A percentile compares a stretch with the other conserved stretches of the same genome.
Evolutionary conservation across 2,797 vertebrate genomes (phyloP).

Genomic region (Staurois parvus): DNA sequence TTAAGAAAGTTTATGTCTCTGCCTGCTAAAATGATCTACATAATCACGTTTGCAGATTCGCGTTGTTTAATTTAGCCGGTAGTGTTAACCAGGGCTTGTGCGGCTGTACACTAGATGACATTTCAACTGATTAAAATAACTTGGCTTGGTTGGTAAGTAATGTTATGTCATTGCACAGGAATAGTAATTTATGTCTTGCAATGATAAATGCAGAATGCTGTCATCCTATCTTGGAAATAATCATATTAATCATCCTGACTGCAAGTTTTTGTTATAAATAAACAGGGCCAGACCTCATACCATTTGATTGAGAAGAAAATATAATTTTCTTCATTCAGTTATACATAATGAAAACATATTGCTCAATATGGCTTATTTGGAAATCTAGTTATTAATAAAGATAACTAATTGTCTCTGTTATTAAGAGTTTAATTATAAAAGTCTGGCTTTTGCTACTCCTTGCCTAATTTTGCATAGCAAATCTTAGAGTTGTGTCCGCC

Average conservation of each 20-base stretch:
- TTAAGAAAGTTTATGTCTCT: conserved; percentile 22
- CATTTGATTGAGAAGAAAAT: conserved; percentile 40
- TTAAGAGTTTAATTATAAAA: background rate
- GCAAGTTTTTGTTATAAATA: conserved; percentile 42
- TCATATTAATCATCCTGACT: conserved; percentile 43
- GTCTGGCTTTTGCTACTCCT: no score
- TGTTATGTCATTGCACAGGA: conserved; percentile 44
- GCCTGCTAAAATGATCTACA: background rate
- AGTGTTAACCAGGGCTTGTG: conserved; percentile 16
- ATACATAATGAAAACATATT: conserved; percentile 19
- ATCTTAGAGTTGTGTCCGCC: no score
- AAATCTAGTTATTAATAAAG: background rate
- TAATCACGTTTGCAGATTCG: conserved; percentile 21
- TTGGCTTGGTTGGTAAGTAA: conserved; percentile 27
- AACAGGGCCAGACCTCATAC: conserved; percentile 33
- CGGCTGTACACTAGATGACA: conserved; percentile 11
- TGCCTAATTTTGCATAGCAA: no score
- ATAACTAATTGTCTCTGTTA: background rate
- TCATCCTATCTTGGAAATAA: conserved; percentile 21
- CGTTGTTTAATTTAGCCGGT: conserved; percentile 20
- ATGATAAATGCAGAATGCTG: conserved; percentile 46
- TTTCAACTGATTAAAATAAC: conserved; percentile 49
- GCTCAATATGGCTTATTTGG: conserved; percentile 11
- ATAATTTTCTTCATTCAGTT: conserved; percentile 12
- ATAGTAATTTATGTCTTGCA: conserved; percentile 44